Evolutionary conservation across 2,113 vertebrate species (phyloP).

Genomic region (Thinocorus orbignyianus): DNA sequence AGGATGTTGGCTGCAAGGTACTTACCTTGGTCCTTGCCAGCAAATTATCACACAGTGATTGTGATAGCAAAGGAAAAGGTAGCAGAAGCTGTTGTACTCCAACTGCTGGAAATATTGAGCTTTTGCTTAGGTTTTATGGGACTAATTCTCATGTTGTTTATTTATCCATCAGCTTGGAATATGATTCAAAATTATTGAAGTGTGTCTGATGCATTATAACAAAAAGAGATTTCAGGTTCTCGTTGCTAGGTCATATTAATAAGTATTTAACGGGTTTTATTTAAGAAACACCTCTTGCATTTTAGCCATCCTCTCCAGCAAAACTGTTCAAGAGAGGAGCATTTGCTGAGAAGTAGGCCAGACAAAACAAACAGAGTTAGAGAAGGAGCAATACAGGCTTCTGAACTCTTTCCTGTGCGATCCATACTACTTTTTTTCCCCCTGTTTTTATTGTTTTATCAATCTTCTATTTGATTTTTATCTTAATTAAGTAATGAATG

Average conservation of each 20-base stretch:
- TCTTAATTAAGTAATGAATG: slow-evolving; percentile 5
- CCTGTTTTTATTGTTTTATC: neutral
- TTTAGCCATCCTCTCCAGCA: neutral
- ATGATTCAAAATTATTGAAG: neutral
- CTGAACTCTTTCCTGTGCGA: neutral
- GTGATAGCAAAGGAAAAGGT: neutral
- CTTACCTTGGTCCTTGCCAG: neutral
- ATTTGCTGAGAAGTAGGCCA: slow-evolving; percentile 11
- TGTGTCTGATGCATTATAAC: neutral
- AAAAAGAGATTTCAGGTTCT: neutral
- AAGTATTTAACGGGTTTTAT: neutral
- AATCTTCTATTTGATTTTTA: neutral
- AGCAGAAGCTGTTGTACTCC: neutral
- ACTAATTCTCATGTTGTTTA: neutral
- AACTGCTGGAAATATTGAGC: neutral
- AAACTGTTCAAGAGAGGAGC: neutral
- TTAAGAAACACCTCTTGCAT: neutral
- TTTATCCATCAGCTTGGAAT: neutral
- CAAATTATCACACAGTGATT: neutral
- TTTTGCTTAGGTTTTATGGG: neutral
- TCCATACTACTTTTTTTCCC: neutral
- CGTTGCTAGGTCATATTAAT: neutral
- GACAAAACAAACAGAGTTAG: neutral
- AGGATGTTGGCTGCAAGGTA: slow-evolving; percentile 3
- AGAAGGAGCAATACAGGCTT: neutral